Evolutionary conservation across 2,113 vertebrate species (phyloP), one percentile per base, ranked within the genome.

Genomic region (Pelobates fuscus): DNA sequence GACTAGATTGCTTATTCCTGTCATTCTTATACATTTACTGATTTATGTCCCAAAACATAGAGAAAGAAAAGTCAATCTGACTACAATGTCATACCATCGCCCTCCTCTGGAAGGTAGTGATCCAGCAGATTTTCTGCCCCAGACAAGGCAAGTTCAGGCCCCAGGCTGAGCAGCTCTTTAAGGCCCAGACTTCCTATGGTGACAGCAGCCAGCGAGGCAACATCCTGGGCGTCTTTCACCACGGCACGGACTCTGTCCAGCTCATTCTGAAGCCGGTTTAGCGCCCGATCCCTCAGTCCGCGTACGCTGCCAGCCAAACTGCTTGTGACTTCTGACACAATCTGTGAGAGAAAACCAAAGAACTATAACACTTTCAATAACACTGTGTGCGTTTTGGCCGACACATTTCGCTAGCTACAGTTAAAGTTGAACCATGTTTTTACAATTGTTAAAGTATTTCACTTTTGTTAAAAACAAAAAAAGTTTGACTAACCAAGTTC

Each of bases 41-140:
- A n/a, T n/a, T n/a, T n/a, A n/a, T n/a, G n/a, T n/a, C n/a, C n/a
- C n/a, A n/a, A n/a, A n/a, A n/a, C n/a, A n/a, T n/a, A n/a, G n/a
- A n/a, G 30, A 32, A 32, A 32, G 21, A 21, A 17, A 3, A 55
- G 52, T 8, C 21, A 7, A 20, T 4, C 18, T 20, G 52, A 11
- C 20, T n/a, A n/a, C n/a, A n/a, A 20, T 55, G 52, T 23, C 52
- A 17, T 3, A 55, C 52, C 52, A 17, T 55, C 20, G 5, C 15
- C 46, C 27, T 43, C 30, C 27, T 32, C 26, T 0, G 43, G 70
- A 10, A 72, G 44, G 70, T 25, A 55, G 43, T 11, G 12, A 24
- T 72, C 27, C 26, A 72, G 25, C 44, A 72, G 29, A 2, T 63
- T n/a, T 14, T 54, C 60, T 2, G 59, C 43, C 12, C 21, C 41